These are phyloP conservation scores for Troides helena DNA, from an alignment of 2,888 invertebrate species.

Conservation along the genomic window DNA sequence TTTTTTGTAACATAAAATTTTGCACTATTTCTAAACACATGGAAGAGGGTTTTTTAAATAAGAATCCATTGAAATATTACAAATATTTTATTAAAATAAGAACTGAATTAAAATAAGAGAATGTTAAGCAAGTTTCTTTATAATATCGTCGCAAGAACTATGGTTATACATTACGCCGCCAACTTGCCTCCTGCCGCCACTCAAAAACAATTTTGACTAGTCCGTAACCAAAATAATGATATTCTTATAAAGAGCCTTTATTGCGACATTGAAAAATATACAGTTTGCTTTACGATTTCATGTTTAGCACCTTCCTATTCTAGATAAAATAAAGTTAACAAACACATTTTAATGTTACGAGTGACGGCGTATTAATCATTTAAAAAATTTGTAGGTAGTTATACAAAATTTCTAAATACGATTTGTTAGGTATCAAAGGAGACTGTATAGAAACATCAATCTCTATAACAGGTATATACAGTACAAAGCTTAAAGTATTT, in stretches of 20 bases:
- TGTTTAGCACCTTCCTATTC: constrained; percentile 63
- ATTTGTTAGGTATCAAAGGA: constrained; percentile 65
- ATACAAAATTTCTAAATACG: constrained; percentile 70
- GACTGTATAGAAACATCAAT: constrained; percentile 69
- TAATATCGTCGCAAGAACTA: constrained; percentile 50
- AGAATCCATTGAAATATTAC: constrained; percentile 65
- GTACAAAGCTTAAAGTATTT: constrained; percentile 63
- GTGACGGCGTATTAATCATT: constrained; percentile 43
- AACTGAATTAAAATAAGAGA: constrained; percentile 70
- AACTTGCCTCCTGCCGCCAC: constrained; percentile 52
- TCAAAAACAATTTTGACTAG: constrained; percentile 73
- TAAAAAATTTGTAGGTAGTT: constrained; percentile 44
- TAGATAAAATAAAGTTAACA: constrained; percentile 38
- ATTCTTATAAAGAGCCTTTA: constrained; percentile 34
- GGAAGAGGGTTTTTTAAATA: constrained; percentile 38
- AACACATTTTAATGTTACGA: constrained; percentile 35
- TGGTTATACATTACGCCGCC: constrained; percentile 43
- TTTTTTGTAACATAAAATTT: no score
- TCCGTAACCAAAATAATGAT: constrained; percentile 47
- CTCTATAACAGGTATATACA: constrained; percentile 71
- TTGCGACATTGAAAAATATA: constrained; percentile 35
- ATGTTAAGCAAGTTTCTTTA: constrained; percentile 65
- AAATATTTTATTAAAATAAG: constrained; percentile 77
- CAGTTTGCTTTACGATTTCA: constrained; percentile 36
- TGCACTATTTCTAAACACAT: no score